Evolutionary conservation across 1,140 invertebrate genomes (phyloP), one percentile per base, ranked within the genome.

Genomic region (Drosophila kurseongensis): DNA sequence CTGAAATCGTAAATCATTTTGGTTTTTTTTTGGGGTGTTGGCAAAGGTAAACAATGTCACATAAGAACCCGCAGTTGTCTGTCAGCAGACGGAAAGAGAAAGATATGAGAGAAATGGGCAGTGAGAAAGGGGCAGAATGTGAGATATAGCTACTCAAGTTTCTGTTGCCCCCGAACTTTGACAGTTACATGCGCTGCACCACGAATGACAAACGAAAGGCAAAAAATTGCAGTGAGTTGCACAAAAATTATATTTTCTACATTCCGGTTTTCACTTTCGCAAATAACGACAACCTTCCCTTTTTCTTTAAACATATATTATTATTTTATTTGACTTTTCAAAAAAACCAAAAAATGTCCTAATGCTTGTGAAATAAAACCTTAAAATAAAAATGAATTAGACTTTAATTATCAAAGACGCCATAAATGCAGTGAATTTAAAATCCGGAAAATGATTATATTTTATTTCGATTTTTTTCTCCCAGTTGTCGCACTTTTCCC

Each of bases 11-110:
- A 75, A 75, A 75, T 75, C 73, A 75, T 58, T 58, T 72, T 72
- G n/a, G 5, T 45, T 52, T 18, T 45, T 55, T 57, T 56, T 41
- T 27, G 32, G 38, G 61, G 40, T 56, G 71, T 62, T 86, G 68
- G 45, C 83, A 67, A 82, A 82, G 82, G 82, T 86, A 88, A 86
- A 88, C 79, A 88, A 58, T 78, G 83, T 83, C 82, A 88, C 59
- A 82, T 65, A 75, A 71, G 68, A 75, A 42, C 48, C 45, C 68
- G 69, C 78, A 78, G 54, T 73, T 81, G 72, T 80, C 78, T 66
- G 66, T 48, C 50, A 56, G n/a, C 45, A 68, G 52, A 14, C 9
- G 27, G 45, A 35, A 40, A 42, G 44, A 61, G 16, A 57, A 47
- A 59, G 48, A 18, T 59, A 38, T 59, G 40, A 57, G 35, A 29